Conservation (phyloP, 2,113 vertebrate genomes). For the Anser brachyrhynchus region DNA sequence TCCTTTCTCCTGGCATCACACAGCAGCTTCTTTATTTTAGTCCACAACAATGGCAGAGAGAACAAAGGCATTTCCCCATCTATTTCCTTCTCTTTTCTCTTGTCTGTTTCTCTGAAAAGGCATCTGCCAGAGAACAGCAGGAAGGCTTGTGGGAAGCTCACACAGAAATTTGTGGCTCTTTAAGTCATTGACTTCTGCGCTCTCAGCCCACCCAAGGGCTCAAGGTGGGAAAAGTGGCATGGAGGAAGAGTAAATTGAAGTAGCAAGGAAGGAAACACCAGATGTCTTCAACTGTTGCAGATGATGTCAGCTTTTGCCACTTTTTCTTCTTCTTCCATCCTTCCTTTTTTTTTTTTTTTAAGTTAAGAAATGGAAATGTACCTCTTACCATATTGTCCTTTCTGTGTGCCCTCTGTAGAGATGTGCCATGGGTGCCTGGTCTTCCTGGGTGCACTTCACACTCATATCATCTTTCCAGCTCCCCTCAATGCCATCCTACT, state of each 20-base stretch:
- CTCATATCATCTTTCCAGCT: background rate
- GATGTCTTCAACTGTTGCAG: background rate
- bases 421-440: background rate
- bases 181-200: background rate
- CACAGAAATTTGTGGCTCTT: background rate
- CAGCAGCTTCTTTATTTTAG: conserved; percentile 54
- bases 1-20: conserved; percentile 6
- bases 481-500: accelerated
- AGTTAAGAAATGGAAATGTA: background rate
- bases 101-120: background rate
- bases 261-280: background rate
- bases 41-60: background rate
- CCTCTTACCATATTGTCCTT: background rate
- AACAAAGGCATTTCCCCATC: background rate
- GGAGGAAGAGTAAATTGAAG: background rate
- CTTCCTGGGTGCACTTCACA: background rate
- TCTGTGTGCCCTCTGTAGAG: background rate
- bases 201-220: background rate
- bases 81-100: background rate
- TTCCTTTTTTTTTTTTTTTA: background rate
- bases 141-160: background rate
- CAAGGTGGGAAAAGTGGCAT: background rate
- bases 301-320: background rate
- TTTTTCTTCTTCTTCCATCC: background rate
- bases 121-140: background rate